A percentile compares a stretch with the other conserved stretches of the same genome.
phyloP scores from a whole-genome alignment of 2,888 invertebrate genomes.

The Nomada ferruginata region DNA sequence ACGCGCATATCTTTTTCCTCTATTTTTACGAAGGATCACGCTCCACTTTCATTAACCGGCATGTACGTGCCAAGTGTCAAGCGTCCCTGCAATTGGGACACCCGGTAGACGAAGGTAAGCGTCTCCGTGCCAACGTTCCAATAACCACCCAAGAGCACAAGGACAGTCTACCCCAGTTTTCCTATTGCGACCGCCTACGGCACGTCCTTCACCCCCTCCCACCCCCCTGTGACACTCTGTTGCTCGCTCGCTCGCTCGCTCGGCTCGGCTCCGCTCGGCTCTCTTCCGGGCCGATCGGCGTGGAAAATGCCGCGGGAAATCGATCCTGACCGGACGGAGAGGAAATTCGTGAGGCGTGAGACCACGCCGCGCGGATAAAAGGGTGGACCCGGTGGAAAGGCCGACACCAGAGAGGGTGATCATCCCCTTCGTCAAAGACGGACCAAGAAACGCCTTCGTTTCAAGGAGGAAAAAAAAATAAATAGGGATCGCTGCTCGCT shows the following conservation, averaged over 20 bases:
- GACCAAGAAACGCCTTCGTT: conserved; percentile 59
- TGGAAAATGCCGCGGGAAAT: conserved; percentile 77
- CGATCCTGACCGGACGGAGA: conserved; percentile 68
- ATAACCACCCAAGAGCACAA: conserved; percentile 82
- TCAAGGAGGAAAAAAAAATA: conserved; percentile 53
- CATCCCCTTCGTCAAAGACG: conserved; percentile 70
- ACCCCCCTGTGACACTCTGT: conserved; percentile 25
- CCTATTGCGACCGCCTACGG: conserved; percentile 81
- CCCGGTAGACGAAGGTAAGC: conserved; percentile 77
- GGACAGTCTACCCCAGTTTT: conserved; percentile 83
- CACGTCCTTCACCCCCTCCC: conserved; percentile 70
- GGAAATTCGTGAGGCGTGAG: conserved; percentile 74
- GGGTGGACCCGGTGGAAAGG: conserved; percentile 63
- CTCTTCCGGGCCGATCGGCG: conserved; percentile 80
- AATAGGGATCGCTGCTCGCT: conserved; percentile 29
- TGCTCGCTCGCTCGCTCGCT: conserved; percentile 30
- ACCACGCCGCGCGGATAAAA: conserved; percentile 67
- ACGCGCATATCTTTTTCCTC: conserved; percentile 15
- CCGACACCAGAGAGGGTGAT: conserved; percentile 58
- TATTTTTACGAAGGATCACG: conserved; percentile 50
- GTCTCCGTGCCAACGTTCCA: conserved; percentile 83
- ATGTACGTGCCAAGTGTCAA: conserved; percentile 59
- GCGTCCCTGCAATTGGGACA: conserved; percentile 65
- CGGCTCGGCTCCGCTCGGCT: conserved; percentile 37
- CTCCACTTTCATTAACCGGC: conserved; percentile 54